A percentile compares a stretch with the other conserved stretches of the same genome.
These are phyloP conservation scores for Eilema depressum DNA, from an alignment of 2,888 invertebrate genomes.

Conservation along the genomic window DNA sequence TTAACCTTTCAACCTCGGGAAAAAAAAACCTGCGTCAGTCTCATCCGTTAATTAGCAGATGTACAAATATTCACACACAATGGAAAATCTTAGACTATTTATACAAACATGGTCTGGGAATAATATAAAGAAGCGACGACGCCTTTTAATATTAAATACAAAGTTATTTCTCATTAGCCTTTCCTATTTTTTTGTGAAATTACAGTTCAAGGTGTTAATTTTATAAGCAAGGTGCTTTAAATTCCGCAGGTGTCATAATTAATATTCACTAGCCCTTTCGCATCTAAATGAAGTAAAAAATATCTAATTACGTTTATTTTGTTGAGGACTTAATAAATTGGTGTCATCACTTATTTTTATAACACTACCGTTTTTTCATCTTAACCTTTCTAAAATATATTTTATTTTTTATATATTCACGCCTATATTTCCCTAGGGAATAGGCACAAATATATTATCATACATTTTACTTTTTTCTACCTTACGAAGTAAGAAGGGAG, in stretches of 20 bases:
- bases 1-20: too few species aligned
- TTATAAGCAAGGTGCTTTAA: slow-evolving; percentile 24
- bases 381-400: not conserved
- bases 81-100: too few species aligned
- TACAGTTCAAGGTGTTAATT: slow-evolving; percentile 33
- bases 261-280: slow-evolving; percentile 40
- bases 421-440: not conserved
- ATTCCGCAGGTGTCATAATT: slow-evolving; percentile 32
- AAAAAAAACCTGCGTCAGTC: too few species aligned
- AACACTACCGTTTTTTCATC: slow-evolving; percentile 20
- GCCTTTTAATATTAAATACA: not conserved
- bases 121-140: too few species aligned
- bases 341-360: slow-evolving; percentile 37
- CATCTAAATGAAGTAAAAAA: slow-evolving; percentile 38
- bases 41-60: too few species aligned
- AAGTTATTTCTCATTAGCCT: not conserved
- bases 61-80: too few species aligned
- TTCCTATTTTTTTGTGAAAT: slow-evolving; percentile 17
- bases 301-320: slow-evolving; percentile 33
- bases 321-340: slow-evolving; percentile 38
- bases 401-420: not conserved
- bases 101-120: too few species aligned
- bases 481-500: not conserved
- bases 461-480: not conserved
- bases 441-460: too few species aligned